phyloP scores from a whole-genome alignment of 35 echinoderm and acorn worm species.

The Amphiura filiformis region DNA sequence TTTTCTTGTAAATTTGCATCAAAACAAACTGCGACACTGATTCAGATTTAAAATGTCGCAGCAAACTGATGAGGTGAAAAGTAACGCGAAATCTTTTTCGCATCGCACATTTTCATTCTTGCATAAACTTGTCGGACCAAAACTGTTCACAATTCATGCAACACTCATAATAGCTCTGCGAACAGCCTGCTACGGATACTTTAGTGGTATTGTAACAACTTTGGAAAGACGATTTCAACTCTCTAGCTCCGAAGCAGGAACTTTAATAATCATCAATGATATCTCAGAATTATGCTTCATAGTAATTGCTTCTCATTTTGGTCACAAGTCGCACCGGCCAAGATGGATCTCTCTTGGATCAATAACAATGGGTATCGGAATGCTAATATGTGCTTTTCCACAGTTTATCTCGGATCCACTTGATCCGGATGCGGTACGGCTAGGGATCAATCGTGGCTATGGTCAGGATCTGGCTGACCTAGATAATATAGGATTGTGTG shows the following conservation, averaged over 20 bases:
- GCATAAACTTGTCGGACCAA: neutral
- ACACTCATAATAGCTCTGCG: neutral
- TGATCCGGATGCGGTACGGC: neutral
- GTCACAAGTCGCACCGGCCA: conserved; percentile 37
- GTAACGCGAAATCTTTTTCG: too few species aligned
- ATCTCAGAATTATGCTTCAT: neutral
- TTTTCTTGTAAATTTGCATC: too few species aligned
- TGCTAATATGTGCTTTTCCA: neutral
- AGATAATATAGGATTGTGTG: neutral
- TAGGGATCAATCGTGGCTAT: neutral
- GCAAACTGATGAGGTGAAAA: too few species aligned
- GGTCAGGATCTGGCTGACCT: neutral
- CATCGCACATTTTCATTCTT: too few species aligned
- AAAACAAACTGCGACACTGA: too few species aligned
- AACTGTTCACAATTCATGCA: neutral
- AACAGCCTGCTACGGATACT: neutral
- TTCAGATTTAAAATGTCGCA: too few species aligned
- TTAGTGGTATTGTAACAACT: conserved; percentile 13
- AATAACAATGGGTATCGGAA: conserved; percentile 6
- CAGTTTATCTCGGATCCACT: conserved; percentile 4
- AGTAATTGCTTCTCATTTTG: conserved; percentile 14
- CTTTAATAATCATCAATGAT: conserved; percentile 18
- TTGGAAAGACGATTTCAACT: conserved; percentile 22
- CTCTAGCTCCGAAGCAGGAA: conserved; percentile 19
- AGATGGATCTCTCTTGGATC: neutral